Evolutionary conservation across 2,113 vertebrate species (phyloP), one percentile per base, ranked within the genome.

Genomic region (Microcebus tavaratra): DNA sequence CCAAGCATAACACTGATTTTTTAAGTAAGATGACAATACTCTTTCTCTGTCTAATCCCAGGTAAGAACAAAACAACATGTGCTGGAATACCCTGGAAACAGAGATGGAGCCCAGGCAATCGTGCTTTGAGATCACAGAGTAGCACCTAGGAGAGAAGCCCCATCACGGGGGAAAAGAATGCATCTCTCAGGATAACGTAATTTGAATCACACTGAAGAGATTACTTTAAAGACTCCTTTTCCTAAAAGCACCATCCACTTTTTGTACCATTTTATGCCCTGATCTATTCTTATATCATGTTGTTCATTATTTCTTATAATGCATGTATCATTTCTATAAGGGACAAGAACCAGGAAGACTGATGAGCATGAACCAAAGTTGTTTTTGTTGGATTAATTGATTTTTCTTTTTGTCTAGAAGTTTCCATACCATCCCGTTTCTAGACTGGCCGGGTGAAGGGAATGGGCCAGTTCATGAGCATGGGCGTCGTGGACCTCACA

Each of bases 241-340:
- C 72, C n/a, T 91, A 87, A 93, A 96, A 83, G 83, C 21, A 81
- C 57, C 48, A 76, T 57, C 29, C 31, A 90, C 27, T 73, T 82
- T 57, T 72, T 14, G 50, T 65, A 34, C 3, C 23, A 36, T 59
- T 80, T 78, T 31, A 23, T 55, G 14, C 8, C n/a, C 36, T 80
- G 76, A 34, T 92, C 34, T 82, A 36, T 61, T 81, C 57, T 42
- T 88, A 6, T 55, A 67, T 48, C 20, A 79, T 50, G 23, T 80
- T 94, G 14, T 70, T 96, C 72, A 45, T 23, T 95, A 96, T 93
- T 91, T 42, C 45, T 63, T 67, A 76, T 14, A 75, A 48, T n/a
- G 65, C 7, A 73, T 18, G n/a, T 34, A 50, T 78, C 48, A 50
- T 75, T 88, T 80, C 39, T 72, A 68, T 70, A 93, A 81, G 83